A percentile compares a stretch with the other conserved stretches of the same genome.
Conservation (phyloP, 2,888 invertebrate species). For the Gryllus longicercus region DNA sequence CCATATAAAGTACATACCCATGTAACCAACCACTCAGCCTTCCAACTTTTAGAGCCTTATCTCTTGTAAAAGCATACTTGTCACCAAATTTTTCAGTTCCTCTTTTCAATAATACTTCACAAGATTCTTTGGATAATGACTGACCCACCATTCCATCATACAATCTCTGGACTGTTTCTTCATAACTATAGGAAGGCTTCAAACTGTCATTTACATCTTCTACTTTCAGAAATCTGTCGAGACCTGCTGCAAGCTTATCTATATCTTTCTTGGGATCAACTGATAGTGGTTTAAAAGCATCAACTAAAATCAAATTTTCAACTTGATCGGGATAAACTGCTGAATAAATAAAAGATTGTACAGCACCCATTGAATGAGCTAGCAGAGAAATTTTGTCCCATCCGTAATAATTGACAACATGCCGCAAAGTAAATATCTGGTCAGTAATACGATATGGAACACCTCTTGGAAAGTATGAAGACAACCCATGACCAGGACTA, state of each 20-base stretch:
- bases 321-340: slow-evolving; percentile 39
- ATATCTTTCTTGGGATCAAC: slow-evolving; percentile 20
- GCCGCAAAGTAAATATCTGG: slow-evolving; percentile 38
- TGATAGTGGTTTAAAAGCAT: slow-evolving; percentile 36
- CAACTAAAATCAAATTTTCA: slow-evolving; percentile 38
- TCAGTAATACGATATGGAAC: slow-evolving; percentile 38
- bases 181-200: slow-evolving; percentile 24
- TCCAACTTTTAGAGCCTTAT: slow-evolving; percentile 65
- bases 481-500: slow-evolving; percentile 43
- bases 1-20: slow-evolving; percentile 38
- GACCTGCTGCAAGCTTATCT: background rate
- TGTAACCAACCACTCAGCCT: slow-evolving; percentile 37
- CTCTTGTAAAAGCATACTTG: slow-evolving; percentile 60
- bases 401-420: slow-evolving; percentile 39
- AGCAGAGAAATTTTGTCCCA: slow-evolving; percentile 40
- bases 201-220: slow-evolving; percentile 20
- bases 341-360: slow-evolving; percentile 39
- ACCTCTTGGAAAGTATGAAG: slow-evolving; percentile 41
- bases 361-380: slow-evolving; percentile 40
- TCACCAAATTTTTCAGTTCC: slow-evolving; percentile 59
- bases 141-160: slow-evolving; percentile 19
- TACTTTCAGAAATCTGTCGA: slow-evolving; percentile 26
- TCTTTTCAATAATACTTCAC: slow-evolving; percentile 68
- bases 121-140: slow-evolving; percentile 64
- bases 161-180: slow-evolving; percentile 24